These are phyloP conservation scores for Alcedo atthis DNA, from an alignment of 2,797 vertebrate species.

Conservation along the genomic window DNA sequence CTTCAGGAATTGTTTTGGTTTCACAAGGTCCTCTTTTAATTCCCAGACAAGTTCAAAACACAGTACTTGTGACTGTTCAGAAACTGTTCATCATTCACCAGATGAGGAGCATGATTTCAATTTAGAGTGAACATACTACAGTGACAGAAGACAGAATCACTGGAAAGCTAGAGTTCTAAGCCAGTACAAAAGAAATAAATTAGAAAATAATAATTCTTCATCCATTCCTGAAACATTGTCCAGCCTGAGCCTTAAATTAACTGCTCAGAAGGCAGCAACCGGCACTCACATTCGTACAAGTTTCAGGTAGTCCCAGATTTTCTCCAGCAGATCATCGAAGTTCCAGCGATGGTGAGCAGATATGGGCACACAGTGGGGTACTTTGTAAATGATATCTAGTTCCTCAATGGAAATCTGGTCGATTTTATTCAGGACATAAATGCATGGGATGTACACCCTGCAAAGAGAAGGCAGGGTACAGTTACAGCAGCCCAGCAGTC, in stretches of 20 bases:
- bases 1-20: not conserved
- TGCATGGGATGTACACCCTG: conserved; percentile 98
- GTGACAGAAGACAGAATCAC: not conserved
- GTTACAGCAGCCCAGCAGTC: not conserved
- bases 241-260: not conserved
- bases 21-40: not conserved
- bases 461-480: not conserved
- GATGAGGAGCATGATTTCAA: not conserved
- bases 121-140: not conserved
- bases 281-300: conserved; percentile 94
- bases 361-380: conserved; percentile 96
- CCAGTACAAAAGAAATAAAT: not conserved
- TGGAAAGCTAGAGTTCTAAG: not conserved
- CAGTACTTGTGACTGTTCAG: not conserved
- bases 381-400: conserved; percentile 97
- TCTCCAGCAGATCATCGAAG: conserved; percentile 97
- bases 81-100: not conserved
- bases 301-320: conserved; percentile 94
- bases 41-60: not conserved
- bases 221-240: not conserved
- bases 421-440: conserved; percentile 98
- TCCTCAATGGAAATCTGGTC: conserved; percentile 99
- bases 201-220: not conserved
- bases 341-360: conserved; percentile 99
- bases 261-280: not conserved